These are phyloP conservation scores for Sebastes kiyomatsui DNA, from an alignment of 2,797 vertebrate species.

Conservation along the genomic window DNA sequence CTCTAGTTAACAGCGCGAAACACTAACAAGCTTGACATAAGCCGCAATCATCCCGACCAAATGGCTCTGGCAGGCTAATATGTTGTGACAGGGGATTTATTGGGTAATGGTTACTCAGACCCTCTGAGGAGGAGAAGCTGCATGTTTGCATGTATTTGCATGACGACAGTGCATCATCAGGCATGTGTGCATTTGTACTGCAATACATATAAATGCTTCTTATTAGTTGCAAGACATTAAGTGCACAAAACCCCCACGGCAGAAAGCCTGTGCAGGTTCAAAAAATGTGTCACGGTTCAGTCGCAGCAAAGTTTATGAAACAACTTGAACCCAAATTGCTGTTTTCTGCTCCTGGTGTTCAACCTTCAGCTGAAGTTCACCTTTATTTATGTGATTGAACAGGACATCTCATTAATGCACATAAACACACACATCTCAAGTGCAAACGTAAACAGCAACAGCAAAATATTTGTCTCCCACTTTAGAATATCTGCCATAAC, in stretches of 20 bases:
- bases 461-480: background rate
- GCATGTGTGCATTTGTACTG: background rate
- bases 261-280: background rate
- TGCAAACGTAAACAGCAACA: background rate
- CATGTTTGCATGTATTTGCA: constrained; percentile 45
- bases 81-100: constrained; percentile 78
- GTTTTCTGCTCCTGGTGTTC: background rate
- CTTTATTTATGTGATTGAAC: background rate
- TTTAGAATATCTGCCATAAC: background rate
- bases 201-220: background rate
- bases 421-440: background rate
- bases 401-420: background rate
- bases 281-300: background rate
- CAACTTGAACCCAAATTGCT: background rate
- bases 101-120: constrained; percentile 43
- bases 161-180: background rate
- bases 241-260: background rate
- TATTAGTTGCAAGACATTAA: background rate
- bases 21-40: constrained; percentile 81
- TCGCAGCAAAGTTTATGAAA: background rate
- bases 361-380: background rate
- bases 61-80: constrained; percentile 70
- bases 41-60: constrained; percentile 72
- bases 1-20: constrained; percentile 63
- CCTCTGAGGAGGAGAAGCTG: constrained; percentile 47